phyloP scores from a whole-genome alignment of 2,888 invertebrate species.

The Agrilus mali region DNA sequence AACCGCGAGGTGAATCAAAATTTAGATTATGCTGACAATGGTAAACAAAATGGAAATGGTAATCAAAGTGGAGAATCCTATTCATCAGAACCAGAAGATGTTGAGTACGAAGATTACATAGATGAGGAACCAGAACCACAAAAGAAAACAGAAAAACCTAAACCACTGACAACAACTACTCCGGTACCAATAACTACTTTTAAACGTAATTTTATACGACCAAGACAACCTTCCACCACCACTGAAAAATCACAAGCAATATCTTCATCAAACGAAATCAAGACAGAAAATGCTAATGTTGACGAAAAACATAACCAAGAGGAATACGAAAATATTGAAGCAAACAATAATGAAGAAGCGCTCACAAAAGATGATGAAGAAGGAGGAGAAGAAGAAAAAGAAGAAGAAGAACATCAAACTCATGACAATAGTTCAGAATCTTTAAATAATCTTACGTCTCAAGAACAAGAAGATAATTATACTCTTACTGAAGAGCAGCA shows the following conservation, averaged over 20 bases:
- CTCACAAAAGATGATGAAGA: not conserved
- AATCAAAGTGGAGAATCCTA: too few species aligned
- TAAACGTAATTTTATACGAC: constrained; percentile 21
- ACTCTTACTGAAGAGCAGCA: not conserved
- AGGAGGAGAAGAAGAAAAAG: constrained; percentile 1
- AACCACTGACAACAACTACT: constrained; percentile 8
- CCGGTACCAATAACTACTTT: constrained; percentile 19
- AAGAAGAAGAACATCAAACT: constrained; percentile 1
- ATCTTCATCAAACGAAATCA: constrained; percentile 3
- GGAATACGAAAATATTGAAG: not conserved
- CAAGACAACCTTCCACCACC: constrained; percentile 22
- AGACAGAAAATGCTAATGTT: constrained; percentile 5
- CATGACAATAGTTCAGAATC: not conserved
- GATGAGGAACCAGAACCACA: not conserved
- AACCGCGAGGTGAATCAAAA: constrained; percentile 21
- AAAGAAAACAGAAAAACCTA: constrained; percentile 2
- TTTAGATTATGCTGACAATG: constrained; percentile 20
- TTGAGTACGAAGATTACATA: too few species aligned
- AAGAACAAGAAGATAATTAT: not conserved
- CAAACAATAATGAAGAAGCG: not conserved
- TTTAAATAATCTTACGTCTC: not conserved
- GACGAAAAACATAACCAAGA: constrained; percentile 2
- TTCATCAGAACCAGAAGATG: too few species aligned
- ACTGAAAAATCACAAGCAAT: constrained; percentile 1
- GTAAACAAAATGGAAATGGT: not conserved